These are phyloP conservation scores for Corythucha ciliata DNA, from an alignment of 2,888 invertebrate genomes.

Conservation along the genomic window DNA sequence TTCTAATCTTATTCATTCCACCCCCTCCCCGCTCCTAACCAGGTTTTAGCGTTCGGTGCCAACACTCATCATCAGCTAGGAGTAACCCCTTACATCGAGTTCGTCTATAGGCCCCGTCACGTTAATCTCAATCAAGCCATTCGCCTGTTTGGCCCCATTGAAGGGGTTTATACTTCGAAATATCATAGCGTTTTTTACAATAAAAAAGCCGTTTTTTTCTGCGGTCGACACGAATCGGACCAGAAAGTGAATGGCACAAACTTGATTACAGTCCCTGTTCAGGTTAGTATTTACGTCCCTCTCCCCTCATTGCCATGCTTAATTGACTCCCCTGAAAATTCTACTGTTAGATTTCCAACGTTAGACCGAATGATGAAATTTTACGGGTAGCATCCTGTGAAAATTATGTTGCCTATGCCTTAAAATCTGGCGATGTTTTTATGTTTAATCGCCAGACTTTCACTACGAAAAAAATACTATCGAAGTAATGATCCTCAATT, in stretches of 20 bases:
- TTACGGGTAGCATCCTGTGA: conserved; percentile 20
- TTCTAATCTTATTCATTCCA: conserved; percentile 39
- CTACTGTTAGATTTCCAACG: too few relatives aligned
- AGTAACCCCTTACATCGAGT: conserved; percentile 41
- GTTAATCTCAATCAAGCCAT: conserved; percentile 15
- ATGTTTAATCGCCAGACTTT: conserved; percentile 59
- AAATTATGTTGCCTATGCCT: conserved; percentile 19
- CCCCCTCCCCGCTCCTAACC: conserved; percentile 14
- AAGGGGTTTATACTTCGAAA: conserved; percentile 56
- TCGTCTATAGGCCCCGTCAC: conserved; percentile 6
- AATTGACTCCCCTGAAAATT: too few relatives aligned
- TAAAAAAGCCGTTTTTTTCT: conserved; percentile 48
- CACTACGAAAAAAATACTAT: too few relatives aligned
- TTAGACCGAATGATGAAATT: conserved; percentile 19
- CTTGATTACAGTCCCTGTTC: conserved; percentile 28
- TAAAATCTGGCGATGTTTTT: conserved; percentile 52
- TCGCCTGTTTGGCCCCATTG: conserved; percentile 30
- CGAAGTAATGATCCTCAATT: too few relatives aligned
- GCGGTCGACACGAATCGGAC: conserved; percentile 75
- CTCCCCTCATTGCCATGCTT: too few relatives aligned
- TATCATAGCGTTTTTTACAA: conserved; percentile 54
- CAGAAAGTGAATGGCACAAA: conserved; percentile 40
- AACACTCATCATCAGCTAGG: conserved; percentile 59
- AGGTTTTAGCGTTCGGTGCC: conserved; percentile 54
- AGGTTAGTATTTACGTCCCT: conserved; percentile 30